Base-by-base conservation (phyloP, 92 coral and sea anemone species). In the Epizoanthus rinbou region DNA sequence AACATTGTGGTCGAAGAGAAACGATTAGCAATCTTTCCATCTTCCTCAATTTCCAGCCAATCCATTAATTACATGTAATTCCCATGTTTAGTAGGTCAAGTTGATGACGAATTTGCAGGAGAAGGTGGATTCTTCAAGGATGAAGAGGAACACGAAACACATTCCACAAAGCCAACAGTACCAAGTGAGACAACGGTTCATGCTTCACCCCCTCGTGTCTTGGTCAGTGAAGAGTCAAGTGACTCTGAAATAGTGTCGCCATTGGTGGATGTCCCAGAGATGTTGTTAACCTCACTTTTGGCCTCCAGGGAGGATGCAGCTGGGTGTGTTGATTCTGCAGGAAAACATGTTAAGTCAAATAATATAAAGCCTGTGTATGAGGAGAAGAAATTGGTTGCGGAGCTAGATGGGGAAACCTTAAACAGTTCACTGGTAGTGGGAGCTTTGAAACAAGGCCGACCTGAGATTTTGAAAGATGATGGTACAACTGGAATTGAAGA, bases 121-220 rank as follows among this genome's bases (percentile, higher is more conserved):
- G 98, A 94, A 76, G 98, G 98, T 57, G 98, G 98, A 39, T 95
- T 95, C 73, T 91, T 95, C 71, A 92, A 84, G 68, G 96, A 95
- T 43, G 73, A 64, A 3, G 69, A 83, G 39, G 83, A 79, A 16
- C 53, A 72, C 63, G 92, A 85, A 9, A 57, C 85, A 13, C 58
- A 17, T 11, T 57, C 88, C 15, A 62, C 43, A 15, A 57, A 41
- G 18, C 21, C 67, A 71, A 52, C 39, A 3, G 13, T 54, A 6
- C 24, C 73, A 3, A 45, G 28, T 23, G 64, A 64, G 53, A 43
- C 15, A 9, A n/a, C 60, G 39, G 17, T 52, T 37, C 53, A 19
- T 50, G 24, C 47, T 18, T 68, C 39, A 37, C 85, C 91, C 18
- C 76, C 64, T 64, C 58, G 88, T 69, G 87, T 69, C 23, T 39